A percentile compares a stretch with the other conserved stretches of the same genome.
Evolutionary conservation across 2,113 vertebrate species (phyloP).

Genomic region (Zosterops borbonicus): DNA sequence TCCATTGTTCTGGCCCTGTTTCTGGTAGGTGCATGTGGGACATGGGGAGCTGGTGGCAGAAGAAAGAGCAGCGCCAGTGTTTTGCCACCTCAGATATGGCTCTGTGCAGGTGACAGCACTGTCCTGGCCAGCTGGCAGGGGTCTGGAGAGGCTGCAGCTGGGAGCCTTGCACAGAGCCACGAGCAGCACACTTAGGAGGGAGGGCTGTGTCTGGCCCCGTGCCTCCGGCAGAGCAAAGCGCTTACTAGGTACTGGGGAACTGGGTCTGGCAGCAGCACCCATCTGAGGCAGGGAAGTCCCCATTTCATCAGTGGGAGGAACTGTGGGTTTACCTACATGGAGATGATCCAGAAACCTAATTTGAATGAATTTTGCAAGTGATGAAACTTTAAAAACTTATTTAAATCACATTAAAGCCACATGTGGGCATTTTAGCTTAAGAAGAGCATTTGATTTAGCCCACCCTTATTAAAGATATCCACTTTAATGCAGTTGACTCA

Average conservation of each 20-base stretch:
- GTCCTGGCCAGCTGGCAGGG: background rate
- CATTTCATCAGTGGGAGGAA: background rate
- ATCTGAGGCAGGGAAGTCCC: background rate
- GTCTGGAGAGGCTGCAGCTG: background rate
- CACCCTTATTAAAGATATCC: background rate
- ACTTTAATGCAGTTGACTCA: background rate
- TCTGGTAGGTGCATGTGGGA: background rate
- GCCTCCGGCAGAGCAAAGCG: background rate
- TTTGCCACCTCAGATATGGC: rapidly evolving
- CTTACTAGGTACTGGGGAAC: background rate
- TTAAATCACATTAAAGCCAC: background rate
- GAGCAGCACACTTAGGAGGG: rapidly evolving
- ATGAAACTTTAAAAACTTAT: background rate
- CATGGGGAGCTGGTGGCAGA: background rate
- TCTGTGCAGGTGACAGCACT: background rate
- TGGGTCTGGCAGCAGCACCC: background rate
- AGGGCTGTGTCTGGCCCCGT: background rate
- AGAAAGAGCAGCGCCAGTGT: background rate
- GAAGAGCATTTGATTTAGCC: background rate
- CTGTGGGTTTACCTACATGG: background rate
- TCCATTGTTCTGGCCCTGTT: rapidly evolving
- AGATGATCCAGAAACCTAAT: background rate
- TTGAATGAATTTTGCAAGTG: background rate
- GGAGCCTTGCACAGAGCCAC: background rate
- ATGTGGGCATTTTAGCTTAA: background rate